These are phyloP conservation scores for Branchinecta lynchi DNA, from an alignment of 1,140 invertebrate species.

Conservation along the genomic window DNA sequence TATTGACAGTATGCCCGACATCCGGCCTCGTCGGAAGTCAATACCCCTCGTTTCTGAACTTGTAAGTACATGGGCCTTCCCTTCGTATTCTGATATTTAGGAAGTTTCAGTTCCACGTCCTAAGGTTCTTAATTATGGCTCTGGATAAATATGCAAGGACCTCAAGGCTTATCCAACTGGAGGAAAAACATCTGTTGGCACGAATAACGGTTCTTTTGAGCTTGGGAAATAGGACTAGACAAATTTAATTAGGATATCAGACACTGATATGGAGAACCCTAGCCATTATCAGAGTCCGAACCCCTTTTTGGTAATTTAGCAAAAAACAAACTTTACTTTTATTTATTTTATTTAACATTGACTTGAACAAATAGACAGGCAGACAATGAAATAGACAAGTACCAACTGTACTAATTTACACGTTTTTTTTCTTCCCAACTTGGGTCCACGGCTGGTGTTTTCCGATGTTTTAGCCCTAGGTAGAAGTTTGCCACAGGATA, in stretches of 20 bases:
- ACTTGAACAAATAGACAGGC: too few species aligned
- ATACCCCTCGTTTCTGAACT: conserved; percentile 96
- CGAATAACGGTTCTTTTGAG: not conserved
- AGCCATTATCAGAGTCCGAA: too few species aligned
- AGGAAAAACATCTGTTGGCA: too few species aligned
- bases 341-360: not conserved
- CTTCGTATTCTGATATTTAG: conserved; percentile 20
- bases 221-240: not conserved
- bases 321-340: not conserved
- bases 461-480: too few species aligned
- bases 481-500: too few species aligned
- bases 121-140: not conserved
- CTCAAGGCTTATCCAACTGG: not conserved
- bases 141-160: not conserved
- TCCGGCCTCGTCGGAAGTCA: conserved; percentile 84
- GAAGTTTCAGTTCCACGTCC: conserved; percentile 14
- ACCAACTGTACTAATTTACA: not conserved
- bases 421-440: too few species aligned
- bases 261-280: too few species aligned
- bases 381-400: not conserved
- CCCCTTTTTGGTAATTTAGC: not conserved
- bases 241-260: not conserved
- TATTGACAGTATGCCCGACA: conserved; percentile 99
- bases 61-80: conserved; percentile 49
- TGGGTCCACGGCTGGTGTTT: too few species aligned